Base-by-base conservation (phyloP, 2,797 vertebrate genomes). In the Crax fasciolata region DNA sequence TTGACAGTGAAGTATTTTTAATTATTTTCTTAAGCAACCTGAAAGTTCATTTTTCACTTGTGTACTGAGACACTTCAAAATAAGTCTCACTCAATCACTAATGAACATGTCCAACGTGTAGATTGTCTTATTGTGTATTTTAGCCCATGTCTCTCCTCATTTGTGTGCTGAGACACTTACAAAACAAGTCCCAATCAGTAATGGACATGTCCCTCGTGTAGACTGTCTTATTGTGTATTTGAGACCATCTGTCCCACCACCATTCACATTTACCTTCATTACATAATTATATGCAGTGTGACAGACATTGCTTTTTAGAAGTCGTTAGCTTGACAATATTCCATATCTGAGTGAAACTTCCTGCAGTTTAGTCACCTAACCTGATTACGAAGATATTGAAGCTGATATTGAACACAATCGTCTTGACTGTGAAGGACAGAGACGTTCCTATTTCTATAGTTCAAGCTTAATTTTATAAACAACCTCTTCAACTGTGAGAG, bases 1-100 rank as follows among this genome's bases (percentile, higher is more conserved):
- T 98, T 11, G 98, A 99, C 92, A 98, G 97, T 32, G 98, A 99
- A 99, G 98, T 99, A 98, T 98, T 21, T 86, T 27, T 62, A 35
- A 59, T 28, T 52, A 80, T 85, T 90, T 92, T 51, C 73, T 59
- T 80, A 61, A 83, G 4, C 30, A 49, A 65, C 19, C 8, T 59
- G 11, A 54, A 94, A 81, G 2, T 41, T 52, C 24, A 4, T 48
- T 79, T 75, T 38, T 76, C 28, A 10, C 28, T 28, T 21, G 10
- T 2, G 4, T 9, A 27, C 32, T 65, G 21, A 61, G 41, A 52
- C 32, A 35, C 12, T 61, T 82, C 30, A 72, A 79, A 82, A 30
- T 35, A 59, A 21, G 43, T 14, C 30, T 71, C 19, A 11, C 18
- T 65, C 55, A n/a, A 2, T 35, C 27, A 52, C 51, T 52, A 61